These are phyloP conservation scores for Piliocolobus tephrosceles DNA, from an alignment of 2,113 vertebrate species.

Conservation along the genomic window DNA sequence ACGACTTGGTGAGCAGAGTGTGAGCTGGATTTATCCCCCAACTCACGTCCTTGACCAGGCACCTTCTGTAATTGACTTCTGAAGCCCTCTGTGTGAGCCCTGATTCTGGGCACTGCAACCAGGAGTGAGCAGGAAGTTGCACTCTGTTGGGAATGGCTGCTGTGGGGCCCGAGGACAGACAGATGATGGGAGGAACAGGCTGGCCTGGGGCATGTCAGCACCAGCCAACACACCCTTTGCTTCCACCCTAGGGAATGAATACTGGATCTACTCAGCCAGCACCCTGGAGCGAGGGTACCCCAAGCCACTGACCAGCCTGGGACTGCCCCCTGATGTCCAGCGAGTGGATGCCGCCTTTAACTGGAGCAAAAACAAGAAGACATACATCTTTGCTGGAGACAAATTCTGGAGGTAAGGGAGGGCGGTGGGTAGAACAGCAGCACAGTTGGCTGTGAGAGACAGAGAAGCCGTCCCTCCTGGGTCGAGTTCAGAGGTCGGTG, in stretches of 20 bases:
- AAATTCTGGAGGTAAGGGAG: constrained; percentile 96
- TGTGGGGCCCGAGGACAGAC: rapidly evolving
- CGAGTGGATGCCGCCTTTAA: constrained; percentile 93
- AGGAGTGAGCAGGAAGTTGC: background rate
- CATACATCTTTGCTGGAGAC: constrained; percentile 95
- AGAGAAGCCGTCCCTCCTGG: background rate
- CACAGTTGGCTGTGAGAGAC: rapidly evolving
- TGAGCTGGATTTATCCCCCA: background rate
- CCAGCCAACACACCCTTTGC: background rate
- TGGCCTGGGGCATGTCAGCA: background rate
- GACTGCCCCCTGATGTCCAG: constrained; percentile 90
- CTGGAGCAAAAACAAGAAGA: constrained; percentile 96
- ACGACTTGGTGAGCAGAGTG: rapidly evolving
- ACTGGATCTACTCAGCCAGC: constrained; percentile 95
- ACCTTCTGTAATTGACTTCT: background rate
- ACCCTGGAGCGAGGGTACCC: constrained; percentile 94
- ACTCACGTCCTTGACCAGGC: background rate
- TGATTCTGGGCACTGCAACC: background rate
- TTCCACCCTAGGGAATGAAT: constrained; percentile 88
- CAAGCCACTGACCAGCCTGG: constrained; percentile 92
- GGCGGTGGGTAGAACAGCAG: rapidly evolving
- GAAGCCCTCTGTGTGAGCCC: background rate
- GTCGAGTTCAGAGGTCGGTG: background rate
- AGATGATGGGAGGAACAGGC: background rate
- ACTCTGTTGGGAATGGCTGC: background rate